Conservation (phyloP, 1,140 invertebrate genomes). For the Cydia pomonella region DNA sequence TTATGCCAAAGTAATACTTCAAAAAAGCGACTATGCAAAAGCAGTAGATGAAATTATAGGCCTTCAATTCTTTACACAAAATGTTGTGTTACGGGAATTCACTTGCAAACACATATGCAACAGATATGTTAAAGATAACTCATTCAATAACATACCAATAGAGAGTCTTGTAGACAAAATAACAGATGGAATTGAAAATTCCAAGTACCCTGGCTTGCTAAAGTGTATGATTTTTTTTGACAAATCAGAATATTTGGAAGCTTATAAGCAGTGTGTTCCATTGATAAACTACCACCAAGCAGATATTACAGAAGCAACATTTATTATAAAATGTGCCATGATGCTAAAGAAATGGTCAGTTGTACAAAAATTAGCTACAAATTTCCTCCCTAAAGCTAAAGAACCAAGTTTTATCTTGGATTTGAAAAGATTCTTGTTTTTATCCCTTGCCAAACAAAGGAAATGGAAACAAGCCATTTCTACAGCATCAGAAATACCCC, state of each 20-base stretch:
- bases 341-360: conserved; percentile 82
- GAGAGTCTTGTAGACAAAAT: conserved; percentile 72
- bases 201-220: conserved; percentile 82
- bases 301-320: conserved; percentile 61
- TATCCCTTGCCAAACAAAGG: conserved; percentile 68
- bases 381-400: conserved; percentile 69
- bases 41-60: conserved; percentile 58
- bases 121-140: conserved; percentile 57
- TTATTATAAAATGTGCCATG: conserved; percentile 78
- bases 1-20: conserved; percentile 55
- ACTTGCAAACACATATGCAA: conserved; percentile 62
- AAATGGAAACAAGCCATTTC: conserved; percentile 79
- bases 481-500: conserved; percentile 52
- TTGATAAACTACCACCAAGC: conserved; percentile 67
- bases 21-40: conserved; percentile 50
- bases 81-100: conserved; percentile 64
- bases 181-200: conserved; percentile 76
- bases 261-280: conserved; percentile 74
- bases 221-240: conserved; percentile 82
- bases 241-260: conserved; percentile 78
- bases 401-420: conserved; percentile 49
- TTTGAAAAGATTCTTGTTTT: conserved; percentile 63
- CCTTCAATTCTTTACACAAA: conserved; percentile 55
- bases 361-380: conserved; percentile 78
- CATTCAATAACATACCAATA: conserved; percentile 61